Conservation (phyloP, 2,113 vertebrate genomes). For the Zonotrichia leucophrys region DNA sequence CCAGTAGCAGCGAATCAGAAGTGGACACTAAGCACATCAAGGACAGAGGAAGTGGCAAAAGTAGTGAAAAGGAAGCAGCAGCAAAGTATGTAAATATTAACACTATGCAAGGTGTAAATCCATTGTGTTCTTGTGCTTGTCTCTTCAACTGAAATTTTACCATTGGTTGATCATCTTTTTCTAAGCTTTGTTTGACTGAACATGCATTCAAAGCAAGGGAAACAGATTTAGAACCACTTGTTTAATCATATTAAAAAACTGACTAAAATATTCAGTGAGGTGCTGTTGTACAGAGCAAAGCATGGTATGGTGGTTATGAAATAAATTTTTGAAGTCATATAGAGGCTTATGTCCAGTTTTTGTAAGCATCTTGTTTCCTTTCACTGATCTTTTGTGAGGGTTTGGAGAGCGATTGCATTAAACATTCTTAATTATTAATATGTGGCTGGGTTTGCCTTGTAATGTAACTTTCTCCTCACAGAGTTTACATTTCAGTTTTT, state of each 20-base stretch:
- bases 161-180: not conserved
- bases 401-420: not conserved
- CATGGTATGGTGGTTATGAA: not conserved
- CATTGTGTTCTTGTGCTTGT: not conserved
- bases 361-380: not conserved
- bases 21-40: slow-evolving; percentile 71
- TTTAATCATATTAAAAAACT: not conserved
- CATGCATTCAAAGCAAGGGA: not conserved
- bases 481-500: not conserved
- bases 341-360: not conserved
- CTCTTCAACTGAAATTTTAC: not conserved
- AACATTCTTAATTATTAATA: not conserved
- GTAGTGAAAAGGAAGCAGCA: not conserved
- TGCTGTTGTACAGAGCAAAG: not conserved
- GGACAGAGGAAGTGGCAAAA: slow-evolving; percentile 49
- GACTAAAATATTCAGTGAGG: not conserved
- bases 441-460: not conserved
- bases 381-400: not conserved
- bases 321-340: not conserved
- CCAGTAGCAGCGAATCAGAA: slow-evolving; percentile 69
- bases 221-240: not conserved
- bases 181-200: not conserved
- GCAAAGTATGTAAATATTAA: slow-evolving; percentile 46
- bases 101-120: not conserved
- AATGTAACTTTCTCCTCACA: not conserved